Conservation (phyloP, 2,797 vertebrate species). For the Megalops cyprinoides region DNA sequence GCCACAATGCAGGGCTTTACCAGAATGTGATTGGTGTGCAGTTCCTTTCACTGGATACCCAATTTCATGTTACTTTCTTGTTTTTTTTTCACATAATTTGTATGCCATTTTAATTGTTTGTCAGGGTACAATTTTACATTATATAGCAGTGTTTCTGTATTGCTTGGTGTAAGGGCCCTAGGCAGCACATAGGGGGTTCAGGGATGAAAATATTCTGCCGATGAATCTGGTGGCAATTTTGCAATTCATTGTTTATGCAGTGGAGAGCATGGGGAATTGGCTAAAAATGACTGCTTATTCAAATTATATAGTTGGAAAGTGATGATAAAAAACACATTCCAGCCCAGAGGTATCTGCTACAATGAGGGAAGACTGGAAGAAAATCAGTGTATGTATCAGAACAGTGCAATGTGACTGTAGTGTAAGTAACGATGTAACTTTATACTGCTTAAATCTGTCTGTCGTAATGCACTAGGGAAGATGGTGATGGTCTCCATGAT, state of each 20-base stretch:
- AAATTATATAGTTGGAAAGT: too few species aligned
- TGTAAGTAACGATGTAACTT: background rate
- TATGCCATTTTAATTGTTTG: background rate
- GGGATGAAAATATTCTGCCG: background rate
- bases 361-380: background rate
- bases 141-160: background rate
- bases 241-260: background rate
- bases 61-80: background rate
- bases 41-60: background rate
- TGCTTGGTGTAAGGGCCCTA: background rate
- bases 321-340: background rate
- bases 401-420: background rate
- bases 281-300: background rate
- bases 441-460: background rate
- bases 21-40: constrained; percentile 1
- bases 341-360: background rate
- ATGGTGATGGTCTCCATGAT: background rate
- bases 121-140: background rate
- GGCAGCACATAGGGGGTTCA: background rate
- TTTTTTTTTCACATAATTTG: background rate
- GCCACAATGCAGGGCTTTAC: constrained; percentile 10
- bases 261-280: background rate
- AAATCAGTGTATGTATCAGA: background rate
- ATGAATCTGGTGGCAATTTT: background rate
- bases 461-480: background rate